Evolutionary conservation across 2,797 vertebrate species (phyloP).

Genomic region (Acestrorhynchus altus): DNA sequence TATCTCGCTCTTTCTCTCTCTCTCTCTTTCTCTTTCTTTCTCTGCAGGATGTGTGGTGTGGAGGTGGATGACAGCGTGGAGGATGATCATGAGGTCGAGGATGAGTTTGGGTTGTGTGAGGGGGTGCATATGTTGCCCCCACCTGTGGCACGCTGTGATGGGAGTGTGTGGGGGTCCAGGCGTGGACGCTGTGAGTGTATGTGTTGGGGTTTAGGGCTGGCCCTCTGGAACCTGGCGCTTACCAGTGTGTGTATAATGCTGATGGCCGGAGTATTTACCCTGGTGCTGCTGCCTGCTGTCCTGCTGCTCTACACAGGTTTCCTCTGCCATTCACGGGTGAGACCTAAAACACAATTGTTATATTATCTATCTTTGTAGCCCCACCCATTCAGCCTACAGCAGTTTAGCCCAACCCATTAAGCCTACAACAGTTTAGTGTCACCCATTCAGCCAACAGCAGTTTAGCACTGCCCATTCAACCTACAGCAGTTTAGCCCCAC

Average conservation of each 20-base stretch:
- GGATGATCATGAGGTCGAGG: conserved; percentile 76
- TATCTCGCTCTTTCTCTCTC: conserved; percentile 2
- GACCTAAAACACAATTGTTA: conserved; percentile 63
- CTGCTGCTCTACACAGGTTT: conserved; percentile 79
- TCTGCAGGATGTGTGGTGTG: conserved; percentile 77
- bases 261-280: conserved; percentile 71
- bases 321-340: conserved; percentile 82
- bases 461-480: too few species aligned
- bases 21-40: not conserved
- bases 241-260: conserved; percentile 62
- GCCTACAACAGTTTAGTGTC: too few species aligned
- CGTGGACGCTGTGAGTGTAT: conserved; percentile 69
- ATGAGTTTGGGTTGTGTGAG: conserved; percentile 72
- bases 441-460: too few species aligned
- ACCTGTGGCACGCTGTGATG: conserved; percentile 74
- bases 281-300: conserved; percentile 75
- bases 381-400: too few species aligned
- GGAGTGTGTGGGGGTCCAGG: conserved; percentile 74
- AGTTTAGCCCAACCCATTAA: too few species aligned
- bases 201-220: conserved; percentile 67
- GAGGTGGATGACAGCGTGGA: conserved; percentile 73
- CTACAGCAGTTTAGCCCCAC: too few species aligned
- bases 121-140: conserved; percentile 78
- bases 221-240: conserved; percentile 75
- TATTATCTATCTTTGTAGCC: not conserved